Conservation (phyloP, 2,888 invertebrate genomes). For the Pachycephus smyrnensis region DNA sequence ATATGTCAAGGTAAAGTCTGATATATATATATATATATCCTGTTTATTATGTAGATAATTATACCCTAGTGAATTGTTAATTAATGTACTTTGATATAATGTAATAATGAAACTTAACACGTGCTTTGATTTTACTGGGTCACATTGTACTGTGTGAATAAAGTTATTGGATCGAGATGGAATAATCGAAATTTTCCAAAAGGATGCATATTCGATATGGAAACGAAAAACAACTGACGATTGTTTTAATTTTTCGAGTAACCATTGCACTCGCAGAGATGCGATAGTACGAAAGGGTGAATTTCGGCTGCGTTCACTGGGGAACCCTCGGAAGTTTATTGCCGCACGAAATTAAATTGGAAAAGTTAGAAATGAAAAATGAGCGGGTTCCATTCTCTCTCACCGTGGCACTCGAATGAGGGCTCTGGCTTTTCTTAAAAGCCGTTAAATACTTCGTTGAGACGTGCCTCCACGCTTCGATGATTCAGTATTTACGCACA, state of each 20-base stretch:
- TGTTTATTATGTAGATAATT: not conserved
- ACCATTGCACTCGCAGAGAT: not conserved
- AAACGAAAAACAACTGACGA: not conserved
- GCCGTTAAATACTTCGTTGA: slow-evolving; percentile 55
- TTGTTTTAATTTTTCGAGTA: not conserved
- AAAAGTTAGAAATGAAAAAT: slow-evolving; percentile 53
- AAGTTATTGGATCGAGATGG: not conserved
- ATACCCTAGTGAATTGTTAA: not conserved
- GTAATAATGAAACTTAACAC: not conserved
- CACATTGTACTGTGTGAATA: not conserved
- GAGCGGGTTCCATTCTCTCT: slow-evolving; percentile 33
- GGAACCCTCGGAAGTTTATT: slow-evolving; percentile 35
- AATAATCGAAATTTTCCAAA: not conserved
- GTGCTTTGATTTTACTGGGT: not conserved
- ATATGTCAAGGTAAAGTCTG: not conserved
- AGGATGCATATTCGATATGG: not conserved
- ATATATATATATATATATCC: not conserved
- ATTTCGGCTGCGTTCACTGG: not conserved
- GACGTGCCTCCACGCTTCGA: slow-evolving; percentile 41
- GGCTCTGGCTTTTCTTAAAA: slow-evolving; percentile 42
- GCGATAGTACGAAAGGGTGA: not conserved
- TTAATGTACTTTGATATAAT: not conserved
- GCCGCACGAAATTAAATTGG: slow-evolving; percentile 47
- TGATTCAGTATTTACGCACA: slow-evolving; percentile 62
- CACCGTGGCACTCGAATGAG: slow-evolving; percentile 25